A percentile compares a stretch with the other conserved stretches of the same genome.
Evolutionary conservation across 2,888 invertebrate genomes (phyloP).

Genomic region (Lasioglossum figueresi): DNA sequence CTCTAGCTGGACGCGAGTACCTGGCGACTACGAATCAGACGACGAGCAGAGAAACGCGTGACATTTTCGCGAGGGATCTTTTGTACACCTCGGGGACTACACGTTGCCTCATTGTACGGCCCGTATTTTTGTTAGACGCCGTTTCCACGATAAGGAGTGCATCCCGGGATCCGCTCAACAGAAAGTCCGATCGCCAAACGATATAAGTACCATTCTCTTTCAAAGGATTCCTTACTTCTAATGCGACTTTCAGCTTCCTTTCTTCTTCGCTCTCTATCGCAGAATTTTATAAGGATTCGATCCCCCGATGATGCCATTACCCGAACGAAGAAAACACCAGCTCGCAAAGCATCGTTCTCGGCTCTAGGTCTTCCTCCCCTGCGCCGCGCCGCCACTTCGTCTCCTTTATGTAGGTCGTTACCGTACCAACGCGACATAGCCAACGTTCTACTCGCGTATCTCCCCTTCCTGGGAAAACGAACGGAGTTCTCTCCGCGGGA

Average conservation of each 20-base stretch:
- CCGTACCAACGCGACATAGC: slow-evolving; percentile 12
- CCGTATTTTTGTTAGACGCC: slow-evolving; percentile 36
- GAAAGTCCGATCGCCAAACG: not conserved
- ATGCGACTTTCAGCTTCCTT: not conserved
- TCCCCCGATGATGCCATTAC: slow-evolving; percentile 22
- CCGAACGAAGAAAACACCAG: not conserved
- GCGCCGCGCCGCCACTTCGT: not conserved
- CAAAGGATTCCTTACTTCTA: not conserved
- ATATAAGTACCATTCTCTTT: not conserved
- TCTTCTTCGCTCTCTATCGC: not conserved
- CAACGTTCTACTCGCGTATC: slow-evolving; percentile 18
- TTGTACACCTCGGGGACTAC: slow-evolving; percentile 38
- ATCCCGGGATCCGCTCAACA: not conserved
- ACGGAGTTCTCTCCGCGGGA: slow-evolving; percentile 1
- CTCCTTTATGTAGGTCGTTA: slow-evolving; percentile 32
- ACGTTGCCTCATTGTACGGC: slow-evolving; percentile 36
- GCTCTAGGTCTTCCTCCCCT: slow-evolving; percentile 18
- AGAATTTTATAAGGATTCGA: slow-evolving; percentile 22
- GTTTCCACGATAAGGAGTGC: slow-evolving; percentile 6
- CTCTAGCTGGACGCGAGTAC: slow-evolving; percentile 38
- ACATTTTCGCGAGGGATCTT: slow-evolving; percentile 45
- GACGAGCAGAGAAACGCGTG: slow-evolving; percentile 30
- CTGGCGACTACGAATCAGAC: slow-evolving; percentile 41
- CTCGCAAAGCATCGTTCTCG: slow-evolving; percentile 13
- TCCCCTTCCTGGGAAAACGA: not conserved